Percentiles rank a stretch among this genome's conserved stretches.
Conservation (phyloP, 2,888 invertebrate genomes). For the Cheilosia pagana region DNA sequence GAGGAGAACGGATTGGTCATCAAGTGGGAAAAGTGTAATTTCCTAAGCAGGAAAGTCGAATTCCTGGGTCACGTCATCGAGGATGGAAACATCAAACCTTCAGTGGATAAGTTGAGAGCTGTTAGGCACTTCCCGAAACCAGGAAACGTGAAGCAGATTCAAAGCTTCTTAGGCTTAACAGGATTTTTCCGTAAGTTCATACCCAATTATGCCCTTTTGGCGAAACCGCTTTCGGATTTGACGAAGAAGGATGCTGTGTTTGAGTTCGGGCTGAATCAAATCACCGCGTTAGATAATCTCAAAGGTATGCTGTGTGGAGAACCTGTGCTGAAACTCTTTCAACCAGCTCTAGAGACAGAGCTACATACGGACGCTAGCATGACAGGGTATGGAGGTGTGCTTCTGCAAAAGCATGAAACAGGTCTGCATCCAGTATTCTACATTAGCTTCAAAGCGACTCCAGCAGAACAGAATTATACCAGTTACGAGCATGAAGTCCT, state of each 20-base stretch:
- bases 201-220: not conserved
- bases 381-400: slow-evolving; percentile 76
- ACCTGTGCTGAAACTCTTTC: slow-evolving; percentile 77
- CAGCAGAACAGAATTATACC: slow-evolving; percentile 76
- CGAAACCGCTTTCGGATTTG: not conserved
- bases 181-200: slow-evolving; percentile 8
- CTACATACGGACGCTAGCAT: slow-evolving; percentile 78
- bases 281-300: not conserved
- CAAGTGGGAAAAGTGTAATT: too few species aligned
- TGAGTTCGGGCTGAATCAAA: not conserved
- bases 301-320: slow-evolving; percentile 12
- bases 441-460: slow-evolving; percentile 66
- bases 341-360: slow-evolving; percentile 75
- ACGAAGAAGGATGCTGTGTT: slow-evolving; percentile 9
- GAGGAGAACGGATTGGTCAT: too few species aligned
- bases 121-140: slow-evolving; percentile 76
- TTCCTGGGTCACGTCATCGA: slow-evolving; percentile 72
- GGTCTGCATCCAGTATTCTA: slow-evolving; percentile 76
- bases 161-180: slow-evolving; percentile 4
- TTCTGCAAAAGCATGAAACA: slow-evolving; percentile 71
- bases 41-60: slow-evolving; percentile 70
- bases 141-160: slow-evolving; percentile 31
- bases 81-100: slow-evolving; percentile 72
- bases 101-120: slow-evolving; percentile 75
- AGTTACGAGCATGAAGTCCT: slow-evolving; percentile 79